Base-by-base conservation (phyloP, 2,797 vertebrate genomes). In the Pyrrhura leucotis region DNA sequence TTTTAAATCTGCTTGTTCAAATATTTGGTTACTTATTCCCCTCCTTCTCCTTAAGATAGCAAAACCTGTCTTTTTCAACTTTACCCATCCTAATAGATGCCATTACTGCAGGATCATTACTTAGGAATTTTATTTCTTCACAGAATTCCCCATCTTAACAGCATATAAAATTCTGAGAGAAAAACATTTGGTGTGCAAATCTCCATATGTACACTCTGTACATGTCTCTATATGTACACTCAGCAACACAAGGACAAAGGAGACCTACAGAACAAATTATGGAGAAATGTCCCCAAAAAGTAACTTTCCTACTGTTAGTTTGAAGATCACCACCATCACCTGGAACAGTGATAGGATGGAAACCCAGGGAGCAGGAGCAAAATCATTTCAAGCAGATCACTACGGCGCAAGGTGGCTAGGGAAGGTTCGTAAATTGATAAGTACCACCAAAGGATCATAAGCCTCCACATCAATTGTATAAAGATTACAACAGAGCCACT, bases 361-460 rank as follows among this genome's bases (percentile, higher is more conserved):
- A 80, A 48, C 15, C 35, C 4, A 4, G 53, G 22, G 47, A 90
- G 51, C 25, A 66, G 47, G 35, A 67, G 40, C 66, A 72, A 90
- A 89, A 83, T 28, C 50, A 35, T 83, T 95, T 90, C 79, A 76
- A 93, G 58, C 22, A 59, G 65, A 79, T 86, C 66, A 47, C 92
- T 80, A 13, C 1, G 5, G 78, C 74, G 66, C 0, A 0, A 72
- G 74, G 83, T 88, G 71, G 93, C 90, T 65, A 50, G 90, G 91
- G 94, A 92, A 92, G 78, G 94, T 89, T 92, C 90, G 90, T 92
- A 96, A 97, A 97, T 94, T 96, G 93, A 94, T 69, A 88, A 77
- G 94, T 81, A 76, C 89, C 85, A 92, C 89, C 26, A 9, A 96
- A 97, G 85, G 92, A 96, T 90, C 95, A 67, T 68, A 88, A 83